Evolutionary conservation across 2,113 vertebrate species (phyloP).

Genomic region (Pseudolaguvia tuberculata): DNA sequence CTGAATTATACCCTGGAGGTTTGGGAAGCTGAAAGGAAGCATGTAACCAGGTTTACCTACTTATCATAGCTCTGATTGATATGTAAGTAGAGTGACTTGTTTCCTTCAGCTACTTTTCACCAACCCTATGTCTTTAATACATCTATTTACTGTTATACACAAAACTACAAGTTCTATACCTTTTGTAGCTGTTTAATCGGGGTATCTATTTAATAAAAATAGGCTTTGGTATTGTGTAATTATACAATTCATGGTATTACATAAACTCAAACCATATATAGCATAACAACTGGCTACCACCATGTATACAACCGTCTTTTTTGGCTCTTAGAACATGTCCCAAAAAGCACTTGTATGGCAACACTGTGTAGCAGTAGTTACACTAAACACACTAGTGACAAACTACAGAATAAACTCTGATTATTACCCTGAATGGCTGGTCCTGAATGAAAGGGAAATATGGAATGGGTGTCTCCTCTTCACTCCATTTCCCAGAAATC

Average conservation of each 20-base stretch:
- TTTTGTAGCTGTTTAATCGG: not conserved
- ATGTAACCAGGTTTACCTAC: conserved; percentile 44
- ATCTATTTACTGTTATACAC: not conserved
- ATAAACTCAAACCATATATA: not conserved
- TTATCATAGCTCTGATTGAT: conserved; percentile 48
- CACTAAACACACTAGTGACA: not conserved
- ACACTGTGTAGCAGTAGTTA: not conserved
- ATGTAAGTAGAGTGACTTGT: conserved; percentile 45
- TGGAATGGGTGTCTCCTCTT: conserved; percentile 82
- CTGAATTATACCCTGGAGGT: conserved; percentile 19
- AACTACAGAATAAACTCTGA: conserved; percentile 18
- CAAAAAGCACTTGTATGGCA: too few relatives aligned
- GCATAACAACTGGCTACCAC: not conserved
- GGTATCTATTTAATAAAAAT: not conserved
- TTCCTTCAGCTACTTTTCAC: conserved; percentile 31
- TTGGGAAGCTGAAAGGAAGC: conserved; percentile 30
- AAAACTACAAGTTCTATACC: not conserved
- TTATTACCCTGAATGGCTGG: conserved; percentile 92
- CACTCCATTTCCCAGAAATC: conserved; percentile 84
- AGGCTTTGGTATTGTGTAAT: too few relatives aligned
- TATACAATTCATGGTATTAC: not conserved
- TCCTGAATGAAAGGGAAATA: conserved; percentile 98
- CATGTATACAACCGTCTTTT: not conserved
- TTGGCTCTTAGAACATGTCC: not conserved
- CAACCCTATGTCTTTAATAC: conserved; percentile 35